Conservation (phyloP, 2,113 vertebrate species). For the Dendrocopos noguchii region DNA sequence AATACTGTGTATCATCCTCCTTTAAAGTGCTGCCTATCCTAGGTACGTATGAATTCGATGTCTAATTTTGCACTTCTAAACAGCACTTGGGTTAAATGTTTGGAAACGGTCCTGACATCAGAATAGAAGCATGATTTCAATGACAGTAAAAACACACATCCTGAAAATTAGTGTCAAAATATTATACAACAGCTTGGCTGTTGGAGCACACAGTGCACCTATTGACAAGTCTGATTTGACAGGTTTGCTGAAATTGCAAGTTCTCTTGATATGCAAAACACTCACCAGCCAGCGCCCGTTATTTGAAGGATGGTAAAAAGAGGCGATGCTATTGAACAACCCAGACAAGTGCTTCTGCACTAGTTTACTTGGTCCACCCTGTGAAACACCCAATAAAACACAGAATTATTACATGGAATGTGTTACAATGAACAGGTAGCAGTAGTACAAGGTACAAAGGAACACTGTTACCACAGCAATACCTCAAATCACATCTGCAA, state of each 20-base stretch:
- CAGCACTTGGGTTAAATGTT: not conserved
- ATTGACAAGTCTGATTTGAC: not conserved
- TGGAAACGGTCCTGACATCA: not conserved
- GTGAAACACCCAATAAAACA: conserved; percentile 13
- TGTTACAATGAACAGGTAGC: not conserved
- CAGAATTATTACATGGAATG: not conserved
- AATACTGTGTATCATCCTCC: not conserved
- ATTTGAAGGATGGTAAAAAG: conserved; percentile 97
- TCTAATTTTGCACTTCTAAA: not conserved
- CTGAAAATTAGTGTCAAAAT: not conserved
- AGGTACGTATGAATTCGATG: fast-evolving
- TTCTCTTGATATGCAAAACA: not conserved
- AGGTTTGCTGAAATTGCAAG: not conserved
- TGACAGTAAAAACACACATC: not conserved
- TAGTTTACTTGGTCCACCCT: conserved; percentile 95
- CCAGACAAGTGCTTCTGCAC: conserved; percentile 93
- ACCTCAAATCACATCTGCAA: not conserved
- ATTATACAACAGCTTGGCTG: not conserved
- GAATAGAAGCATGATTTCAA: not conserved
- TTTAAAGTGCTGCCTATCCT: not conserved
- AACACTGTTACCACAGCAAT: not conserved
- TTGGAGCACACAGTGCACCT: not conserved
- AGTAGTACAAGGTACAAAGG: fast-evolving
- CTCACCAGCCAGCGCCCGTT: conserved; percentile 98
- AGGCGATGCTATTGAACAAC: conserved; percentile 94